A percentile compares a stretch with the other conserved stretches of the same genome.
Conservation (phyloP, 2,113 vertebrate species). For the Serilophus lunatus region DNA sequence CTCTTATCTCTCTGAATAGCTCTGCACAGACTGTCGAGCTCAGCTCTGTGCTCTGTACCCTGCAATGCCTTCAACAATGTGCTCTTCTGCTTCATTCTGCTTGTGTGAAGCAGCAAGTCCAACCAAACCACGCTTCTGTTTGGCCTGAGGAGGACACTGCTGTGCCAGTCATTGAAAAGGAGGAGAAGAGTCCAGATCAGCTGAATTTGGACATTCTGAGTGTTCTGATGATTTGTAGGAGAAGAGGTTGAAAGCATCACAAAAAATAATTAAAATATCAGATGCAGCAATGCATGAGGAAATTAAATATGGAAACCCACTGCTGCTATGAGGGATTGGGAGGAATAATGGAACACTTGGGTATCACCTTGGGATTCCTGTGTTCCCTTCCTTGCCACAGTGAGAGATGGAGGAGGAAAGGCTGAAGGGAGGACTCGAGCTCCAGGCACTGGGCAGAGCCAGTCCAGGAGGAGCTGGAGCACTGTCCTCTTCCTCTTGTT, state of each 20-base stretch:
- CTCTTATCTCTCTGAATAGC: background rate
- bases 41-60: background rate
- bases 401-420: background rate
- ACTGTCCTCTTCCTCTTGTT: background rate
- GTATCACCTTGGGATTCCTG: rapidly evolving
- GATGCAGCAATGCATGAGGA: rapidly evolving
- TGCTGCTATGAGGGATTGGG: rapidly evolving
- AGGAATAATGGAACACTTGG: background rate
- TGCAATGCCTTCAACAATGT: background rate
- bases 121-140: rapidly evolving
- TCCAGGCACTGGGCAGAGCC: background rate
- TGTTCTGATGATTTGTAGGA: background rate
- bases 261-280: background rate
- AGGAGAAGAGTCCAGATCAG: background rate
- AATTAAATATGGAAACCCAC: background rate
- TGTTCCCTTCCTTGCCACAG: rapidly evolving
- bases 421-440: background rate
- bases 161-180: background rate
- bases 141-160: background rate
- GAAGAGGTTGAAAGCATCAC: rapidly evolving
- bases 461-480: background rate
- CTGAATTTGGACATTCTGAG: background rate
- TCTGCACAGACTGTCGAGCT: background rate
- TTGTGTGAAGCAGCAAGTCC: background rate
- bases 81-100: background rate